Percentiles rank a stretch among this genome's conserved stretches.
Conservation (phyloP, 2,113 vertebrate genomes). For the Notothenia coriiceps region DNA sequence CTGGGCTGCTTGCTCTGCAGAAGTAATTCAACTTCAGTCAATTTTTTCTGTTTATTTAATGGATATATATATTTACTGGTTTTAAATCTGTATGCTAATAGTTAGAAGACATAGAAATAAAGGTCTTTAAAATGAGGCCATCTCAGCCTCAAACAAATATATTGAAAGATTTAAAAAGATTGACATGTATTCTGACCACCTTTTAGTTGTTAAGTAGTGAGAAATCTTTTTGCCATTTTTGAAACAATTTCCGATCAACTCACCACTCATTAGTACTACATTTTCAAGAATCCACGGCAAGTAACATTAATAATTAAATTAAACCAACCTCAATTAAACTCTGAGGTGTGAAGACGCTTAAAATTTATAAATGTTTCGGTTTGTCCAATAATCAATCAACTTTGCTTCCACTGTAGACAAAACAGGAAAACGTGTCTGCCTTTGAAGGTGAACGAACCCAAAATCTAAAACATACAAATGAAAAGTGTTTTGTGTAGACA, state of each 20-base stretch:
- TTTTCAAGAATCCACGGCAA: background rate
- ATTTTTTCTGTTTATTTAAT: background rate
- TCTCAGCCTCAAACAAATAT: background rate
- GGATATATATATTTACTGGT: background rate
- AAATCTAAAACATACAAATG: constrained; percentile 18
- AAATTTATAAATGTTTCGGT: background rate
- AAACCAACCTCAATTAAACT: background rate
- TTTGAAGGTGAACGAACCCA: constrained; percentile 44
- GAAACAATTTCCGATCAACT: background rate
- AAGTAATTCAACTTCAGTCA: background rate
- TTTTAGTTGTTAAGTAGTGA: background rate
- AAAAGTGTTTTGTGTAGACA: background rate
- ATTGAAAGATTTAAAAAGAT: background rate
- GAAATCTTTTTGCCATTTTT: background rate
- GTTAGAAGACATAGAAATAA: background rate
- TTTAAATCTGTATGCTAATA: background rate
- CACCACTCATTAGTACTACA: background rate
- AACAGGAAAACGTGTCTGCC: constrained; percentile 53
- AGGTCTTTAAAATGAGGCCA: background rate
- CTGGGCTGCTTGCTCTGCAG: background rate
- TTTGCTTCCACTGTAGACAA: constrained; percentile 41
- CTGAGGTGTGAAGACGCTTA: background rate
- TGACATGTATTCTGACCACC: background rate
- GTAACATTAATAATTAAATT: background rate
- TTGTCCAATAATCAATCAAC: constrained; percentile 14